phyloP scores from a whole-genome alignment of 1,140 invertebrate species.

The Drosophila simulans region DNA sequence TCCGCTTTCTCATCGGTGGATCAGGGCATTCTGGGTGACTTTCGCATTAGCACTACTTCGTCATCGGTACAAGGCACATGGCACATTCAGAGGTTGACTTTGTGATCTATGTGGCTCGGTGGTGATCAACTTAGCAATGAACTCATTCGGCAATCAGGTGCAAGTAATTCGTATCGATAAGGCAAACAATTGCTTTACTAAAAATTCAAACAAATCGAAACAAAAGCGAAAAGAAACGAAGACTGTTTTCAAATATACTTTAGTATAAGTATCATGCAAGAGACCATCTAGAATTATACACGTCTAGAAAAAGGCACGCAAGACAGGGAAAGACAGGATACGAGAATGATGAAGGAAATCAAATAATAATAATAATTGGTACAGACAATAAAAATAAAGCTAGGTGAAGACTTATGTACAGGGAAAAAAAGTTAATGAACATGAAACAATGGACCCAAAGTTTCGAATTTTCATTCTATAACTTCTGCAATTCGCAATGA shows the following conservation, averaged over 20 bases:
- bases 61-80: constrained; percentile 34
- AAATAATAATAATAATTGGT: constrained; percentile 2
- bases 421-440: background rate
- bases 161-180: constrained; percentile 65
- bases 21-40: constrained; percentile 18
- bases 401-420: constrained; percentile 34
- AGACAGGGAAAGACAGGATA: constrained; percentile 62
- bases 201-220: constrained; percentile 11
- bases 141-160: constrained; percentile 76
- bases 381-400: constrained; percentile 34
- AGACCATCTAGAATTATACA: constrained; percentile 72
- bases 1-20: constrained; percentile 6
- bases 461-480: background rate
- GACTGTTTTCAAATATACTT: constrained; percentile 27
- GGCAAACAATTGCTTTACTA: constrained; percentile 53
- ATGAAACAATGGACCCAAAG: constrained; percentile 12
- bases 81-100: constrained; percentile 40
- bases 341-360: constrained; percentile 7
- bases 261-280: constrained; percentile 64
- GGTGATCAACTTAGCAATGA: constrained; percentile 69
- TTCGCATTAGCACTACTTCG: constrained; percentile 22
- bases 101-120: constrained; percentile 18
- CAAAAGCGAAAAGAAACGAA: constrained; percentile 1
- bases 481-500: constrained; percentile 9
- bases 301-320: constrained; percentile 74